Base-by-base conservation (phyloP, 2,797 vertebrate genomes). In the Eutrigla gurnardus region DNA sequence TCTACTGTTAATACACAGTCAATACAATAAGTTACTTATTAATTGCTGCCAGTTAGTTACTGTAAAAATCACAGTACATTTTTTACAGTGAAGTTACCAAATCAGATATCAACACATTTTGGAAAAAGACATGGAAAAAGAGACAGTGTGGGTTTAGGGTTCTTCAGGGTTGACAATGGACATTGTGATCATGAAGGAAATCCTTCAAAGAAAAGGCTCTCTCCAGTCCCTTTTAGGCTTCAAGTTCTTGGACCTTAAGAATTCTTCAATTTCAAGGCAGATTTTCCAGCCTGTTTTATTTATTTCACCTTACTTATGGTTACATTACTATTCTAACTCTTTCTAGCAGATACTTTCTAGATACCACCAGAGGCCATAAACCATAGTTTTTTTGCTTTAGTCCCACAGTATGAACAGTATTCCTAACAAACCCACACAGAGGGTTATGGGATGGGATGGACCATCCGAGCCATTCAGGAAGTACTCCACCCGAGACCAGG, bases 401-500 rank as follows among this genome's bases (percentile, higher is more conserved):
- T 60, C 59, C 85, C 72, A 54, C 3, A 73, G 0, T 0, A 87
- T 42, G 55, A 95, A 68, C 37, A 89, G 18, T 58, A 95, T 53
- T 37, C 92, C 80, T 4, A 89, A 18, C 49, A 96, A 69, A 39
- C 90, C 64, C 17, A 93, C n/a, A 0, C 32, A 89, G 12, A 72
- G 4, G 0, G 6, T 55, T 33, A 4, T 1, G 0, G 67, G 52
- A 11, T 37, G 36, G 5, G 81, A 65, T 17, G 40, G 63, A 59
- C 58, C 25, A 37, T 83, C 84, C 14, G 64, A 87, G 72, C 82
- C 85, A 17, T 49, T 95, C 73, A 99, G 88, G 90, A 99, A 94
- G 80, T 90, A 94, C 73, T 95, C 88, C 63, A 98, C 96, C 65
- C 96, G 92, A 73, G 96, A 94, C 98, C 98, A 99, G 67, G 98